These are phyloP conservation scores for Geotrupes spiniger DNA, from an alignment of 2,888 invertebrate genomes.

Conservation along the genomic window DNA sequence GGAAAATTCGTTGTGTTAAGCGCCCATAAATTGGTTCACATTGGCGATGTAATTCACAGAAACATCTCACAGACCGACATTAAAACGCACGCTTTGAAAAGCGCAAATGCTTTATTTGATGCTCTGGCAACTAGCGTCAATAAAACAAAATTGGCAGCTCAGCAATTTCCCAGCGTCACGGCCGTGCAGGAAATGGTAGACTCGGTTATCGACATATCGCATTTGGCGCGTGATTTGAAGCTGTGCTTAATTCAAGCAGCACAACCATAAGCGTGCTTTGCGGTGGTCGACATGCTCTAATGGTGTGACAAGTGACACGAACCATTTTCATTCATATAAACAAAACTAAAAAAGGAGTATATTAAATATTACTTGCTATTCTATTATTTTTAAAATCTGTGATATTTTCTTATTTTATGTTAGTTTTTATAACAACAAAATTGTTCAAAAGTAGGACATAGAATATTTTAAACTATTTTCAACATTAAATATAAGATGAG, in stretches of 20 bases:
- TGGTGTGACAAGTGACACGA: too few species aligned
- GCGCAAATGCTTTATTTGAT: slow-evolving; percentile 78
- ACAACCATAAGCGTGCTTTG: slow-evolving; percentile 40
- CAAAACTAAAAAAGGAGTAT: too few species aligned
- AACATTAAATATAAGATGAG: too few species aligned
- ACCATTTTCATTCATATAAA: too few species aligned
- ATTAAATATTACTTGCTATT: too few species aligned
- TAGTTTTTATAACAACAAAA: slow-evolving; percentile 1
- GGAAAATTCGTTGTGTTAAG: slow-evolving; percentile 93
- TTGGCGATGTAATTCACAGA: slow-evolving; percentile 89
- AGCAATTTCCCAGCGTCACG: slow-evolving; percentile 86
- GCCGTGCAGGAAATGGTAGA: slow-evolving; percentile 94
- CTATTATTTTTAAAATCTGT: background rate
- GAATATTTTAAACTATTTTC: too few species aligned
- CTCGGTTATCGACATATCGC: slow-evolving; percentile 81
- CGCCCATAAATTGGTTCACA: slow-evolving; percentile 90
- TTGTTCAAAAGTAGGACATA: background rate
- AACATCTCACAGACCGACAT: slow-evolving; percentile 75
- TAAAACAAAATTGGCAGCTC: slow-evolving; percentile 87
- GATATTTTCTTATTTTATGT: background rate
- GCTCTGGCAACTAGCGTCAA: slow-evolving; percentile 78
- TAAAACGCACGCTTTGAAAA: slow-evolving; percentile 68
- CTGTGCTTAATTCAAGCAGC: slow-evolving; percentile 70
- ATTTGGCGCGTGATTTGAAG: slow-evolving; percentile 78
- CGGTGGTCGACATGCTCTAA: background rate